Evolutionary conservation across 2,888 invertebrate genomes (phyloP), one percentile per base, ranked within the genome.

Genomic region (Mimumesa dahlbomi): DNA sequence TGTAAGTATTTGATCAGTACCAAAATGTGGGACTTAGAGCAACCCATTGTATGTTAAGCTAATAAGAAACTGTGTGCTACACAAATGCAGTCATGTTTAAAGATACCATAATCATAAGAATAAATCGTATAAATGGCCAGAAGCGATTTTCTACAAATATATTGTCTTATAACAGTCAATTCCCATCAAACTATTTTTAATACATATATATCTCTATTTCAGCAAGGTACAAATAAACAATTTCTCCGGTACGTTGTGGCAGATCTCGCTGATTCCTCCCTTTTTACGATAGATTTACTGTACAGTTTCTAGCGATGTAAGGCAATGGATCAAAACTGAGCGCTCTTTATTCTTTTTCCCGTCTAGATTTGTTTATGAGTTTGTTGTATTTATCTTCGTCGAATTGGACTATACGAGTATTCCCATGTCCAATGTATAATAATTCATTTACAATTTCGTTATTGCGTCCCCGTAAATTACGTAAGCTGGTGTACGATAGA

Each of bases 11-110:
- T 13, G 36, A 53, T 11, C 18, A 16, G 31, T 53, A 43, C 3
- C n/a, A 38, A 3, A 18, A n/a, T n/a, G n/a, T n/a, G n/a, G n/a
- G n/a, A n/a, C n/a, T n/a, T n/a, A n/a, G n/a, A n/a, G n/a, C n/a
- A n/a, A 38, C 5, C 40, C 22, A 36, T 29, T 18, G 64, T 59
- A 59, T 79, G 75, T 85, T 83, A 77, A 85, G 87, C 78, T 86
- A 45, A 88, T 84, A 84, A 84, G 84, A 79, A 82, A 71, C 63
- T 73, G 69, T 71, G 71, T 82, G 83, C 88, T 88, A 87, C 87
- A 88, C 85, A 61, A 69, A 58, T 38, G 5, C 25, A 50, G 25
- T 40, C 25, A 16, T 45, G 21, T 34, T 38, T 11, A n/a, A 22
- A 18, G 4, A 25, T 54, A 3, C 42, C 34, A 13, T 6, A 61